phyloP scores from a whole-genome alignment of 2,888 invertebrate genomes.

The Hybos culiciformis region DNA sequence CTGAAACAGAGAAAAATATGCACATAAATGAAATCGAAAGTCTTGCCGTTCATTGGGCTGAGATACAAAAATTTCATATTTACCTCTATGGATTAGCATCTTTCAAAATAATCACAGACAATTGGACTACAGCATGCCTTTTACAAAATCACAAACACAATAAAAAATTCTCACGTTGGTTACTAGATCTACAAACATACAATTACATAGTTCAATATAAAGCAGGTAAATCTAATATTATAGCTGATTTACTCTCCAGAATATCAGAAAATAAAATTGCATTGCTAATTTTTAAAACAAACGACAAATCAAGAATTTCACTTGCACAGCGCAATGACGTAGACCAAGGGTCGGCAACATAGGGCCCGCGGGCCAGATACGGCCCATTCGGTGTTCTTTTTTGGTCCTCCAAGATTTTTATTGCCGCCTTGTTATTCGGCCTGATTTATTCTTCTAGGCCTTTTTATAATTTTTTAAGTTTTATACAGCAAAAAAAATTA shows the following conservation, averaged over 20 bases:
- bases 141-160: conserved; percentile 7
- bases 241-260: conserved; percentile 2
- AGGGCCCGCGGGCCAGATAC: no score
- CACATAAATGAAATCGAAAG: not conserved
- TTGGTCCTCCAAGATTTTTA: no score
- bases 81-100: conserved; percentile 3
- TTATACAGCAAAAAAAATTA: no score
- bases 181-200: conserved; percentile 7
- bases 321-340: conserved; percentile 1
- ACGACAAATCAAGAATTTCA: conserved; percentile 5
- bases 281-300: conserved; percentile 1
- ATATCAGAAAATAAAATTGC: conserved; percentile 1
- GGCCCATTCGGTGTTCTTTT: no score
- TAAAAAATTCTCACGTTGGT: conserved; percentile 5
- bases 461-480: no score
- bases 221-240: conserved; percentile 4
- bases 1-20: not conserved
- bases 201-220: conserved; percentile 5
- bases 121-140: conserved; percentile 8
- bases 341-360: no score
- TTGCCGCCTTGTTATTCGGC: no score
- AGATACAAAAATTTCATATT: conserved; percentile 3
- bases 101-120: conserved; percentile 5
- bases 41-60: not conserved
- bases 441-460: no score